Conservation (phyloP, 2,113 vertebrate genomes). For the Leiothrix lutea region DNA sequence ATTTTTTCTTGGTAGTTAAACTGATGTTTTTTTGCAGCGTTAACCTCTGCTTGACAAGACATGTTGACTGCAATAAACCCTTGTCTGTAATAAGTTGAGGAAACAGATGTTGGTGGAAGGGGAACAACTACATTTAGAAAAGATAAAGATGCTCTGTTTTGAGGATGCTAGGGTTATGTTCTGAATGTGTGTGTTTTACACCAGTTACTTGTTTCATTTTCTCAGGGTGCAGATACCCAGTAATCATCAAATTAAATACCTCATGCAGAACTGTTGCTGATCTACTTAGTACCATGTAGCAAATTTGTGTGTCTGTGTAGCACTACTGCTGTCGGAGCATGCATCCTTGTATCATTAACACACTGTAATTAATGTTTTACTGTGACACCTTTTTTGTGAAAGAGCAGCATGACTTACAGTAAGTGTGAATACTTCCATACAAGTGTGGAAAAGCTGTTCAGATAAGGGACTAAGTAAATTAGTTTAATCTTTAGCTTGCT, state of each 20-base stretch:
- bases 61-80: not conserved
- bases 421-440: not conserved
- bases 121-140: not conserved
- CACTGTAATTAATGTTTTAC: not conserved
- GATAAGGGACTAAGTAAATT: not conserved
- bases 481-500: not conserved
- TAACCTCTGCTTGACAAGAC: not conserved
- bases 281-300: not conserved
- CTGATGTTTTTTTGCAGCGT: not conserved
- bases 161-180: not conserved
- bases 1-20: not conserved
- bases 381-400: not conserved
- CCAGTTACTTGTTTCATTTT: not conserved
- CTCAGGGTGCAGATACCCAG: accelerated
- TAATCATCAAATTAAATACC: not conserved
- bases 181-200: not conserved
- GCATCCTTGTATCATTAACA: not conserved
- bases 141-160: not conserved
- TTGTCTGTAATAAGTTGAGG: not conserved
- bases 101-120: not conserved
- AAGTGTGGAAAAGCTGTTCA: not conserved
- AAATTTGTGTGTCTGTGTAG: not conserved
- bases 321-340: not conserved
- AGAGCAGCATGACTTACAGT: not conserved
- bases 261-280: not conserved